Conservation (phyloP, 2,888 invertebrate genomes). For the Penaeus monodon region DNA sequence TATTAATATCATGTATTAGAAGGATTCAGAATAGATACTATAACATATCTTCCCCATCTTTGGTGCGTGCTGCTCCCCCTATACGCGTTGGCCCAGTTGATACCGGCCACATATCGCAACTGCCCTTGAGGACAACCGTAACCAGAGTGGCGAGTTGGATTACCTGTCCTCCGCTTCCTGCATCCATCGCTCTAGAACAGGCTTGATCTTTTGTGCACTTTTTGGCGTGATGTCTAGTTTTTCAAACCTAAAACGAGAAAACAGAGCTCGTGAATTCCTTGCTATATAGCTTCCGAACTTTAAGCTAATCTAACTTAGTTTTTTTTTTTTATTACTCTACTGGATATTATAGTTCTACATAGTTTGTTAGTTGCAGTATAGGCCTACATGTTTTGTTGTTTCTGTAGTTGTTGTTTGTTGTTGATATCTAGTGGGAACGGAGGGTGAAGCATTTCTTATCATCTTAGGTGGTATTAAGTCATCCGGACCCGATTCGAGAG, state of each 20-base stretch:
- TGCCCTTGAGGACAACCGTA: slow-evolving; percentile 57
- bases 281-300: slow-evolving; percentile 44
- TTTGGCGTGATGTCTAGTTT: slow-evolving; percentile 99
- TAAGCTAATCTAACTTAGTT: slow-evolving; percentile 58
- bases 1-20: no score
- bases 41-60: not conserved
- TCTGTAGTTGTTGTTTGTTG: no score
- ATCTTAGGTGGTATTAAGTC: not conserved
- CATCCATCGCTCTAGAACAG: slow-evolving; percentile 98
- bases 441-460: slow-evolving; percentile 61
- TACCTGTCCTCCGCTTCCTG: slow-evolving; percentile 97
- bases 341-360: slow-evolving; percentile 50
- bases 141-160: slow-evolving; percentile 66
- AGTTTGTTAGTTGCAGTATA: slow-evolving; percentile 59
- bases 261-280: slow-evolving; percentile 62
- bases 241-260: slow-evolving; percentile 88
- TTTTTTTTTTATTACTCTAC: slow-evolving; percentile 52
- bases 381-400: not conserved
- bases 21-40: no score
- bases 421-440: slow-evolving; percentile 60
- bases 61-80: slow-evolving; percentile 8
- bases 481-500: slow-evolving; percentile 38
- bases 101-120: slow-evolving; percentile 41
- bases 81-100: slow-evolving; percentile 13
- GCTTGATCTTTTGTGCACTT: slow-evolving; percentile 99